Base-by-base conservation (phyloP, 2,888 invertebrate genomes). In the Therioaphis trifolii region DNA sequence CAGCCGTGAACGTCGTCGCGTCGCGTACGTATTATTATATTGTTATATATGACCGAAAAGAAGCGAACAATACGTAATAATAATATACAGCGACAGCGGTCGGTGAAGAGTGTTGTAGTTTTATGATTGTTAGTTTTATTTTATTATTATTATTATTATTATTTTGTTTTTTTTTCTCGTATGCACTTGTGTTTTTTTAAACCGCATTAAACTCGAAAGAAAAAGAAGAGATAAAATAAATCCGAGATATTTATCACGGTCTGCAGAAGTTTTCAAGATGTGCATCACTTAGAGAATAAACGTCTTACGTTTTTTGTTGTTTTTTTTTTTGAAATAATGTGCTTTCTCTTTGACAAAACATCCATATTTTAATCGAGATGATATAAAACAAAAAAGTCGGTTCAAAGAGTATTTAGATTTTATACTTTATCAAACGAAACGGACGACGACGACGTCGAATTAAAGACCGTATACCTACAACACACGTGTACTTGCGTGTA, bases 311-410 rank as follows among this genome's bases (percentile, higher is more conserved):
- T n/a, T n/a, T n/a, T n/a, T n/a, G n/a, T n/a, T n/a, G n/a, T n/a
- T n/a, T n/a, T n/a, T n/a, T n/a, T n/a, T n/a, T n/a, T n/a, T 21
- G n/a, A n/a, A 40, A 40, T 29, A 72, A 21, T 72, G 14, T 55
- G 18, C 52, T 74, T 74, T 74, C 74, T 55, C 74, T 35, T 4
- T 1, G 21, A 74, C 35, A 14, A 35, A 74, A 74, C 21, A 55
- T 55, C 40, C 35, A 74, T 52, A 74, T 74, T 74, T 55, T 0
- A 35, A 55, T 35, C 2, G 21, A 74, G 74, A 74, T 74, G 55
- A 74, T 52, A 35, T 55, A n/a, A 35, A 52, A 74, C 21, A 40
- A 40, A 71, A 55, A 66, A 29, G 52, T 52, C n/a, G 11, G n/a
- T 52, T 49, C n/a, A n/a, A 72, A 52, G 27, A 46, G 74, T 35